These are phyloP conservation scores for Drosophila infuscata DNA, from an alignment of 2,888 invertebrate species.

Conservation along the genomic window DNA sequence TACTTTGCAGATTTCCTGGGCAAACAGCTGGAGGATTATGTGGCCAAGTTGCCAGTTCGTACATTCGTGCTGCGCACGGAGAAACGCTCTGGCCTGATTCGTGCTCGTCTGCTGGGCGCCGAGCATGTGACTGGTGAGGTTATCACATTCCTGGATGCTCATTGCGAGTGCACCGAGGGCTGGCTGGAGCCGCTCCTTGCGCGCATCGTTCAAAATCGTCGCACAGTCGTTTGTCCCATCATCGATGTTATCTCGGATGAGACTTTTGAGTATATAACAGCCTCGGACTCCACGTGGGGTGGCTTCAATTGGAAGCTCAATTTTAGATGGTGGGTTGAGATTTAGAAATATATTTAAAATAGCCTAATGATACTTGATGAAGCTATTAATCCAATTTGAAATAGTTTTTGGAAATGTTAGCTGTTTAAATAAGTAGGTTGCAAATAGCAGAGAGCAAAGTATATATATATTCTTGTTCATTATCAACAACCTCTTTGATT, in stretches of 20 bases:
- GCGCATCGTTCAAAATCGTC: conserved; percentile 95
- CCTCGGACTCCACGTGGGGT: conserved; percentile 99
- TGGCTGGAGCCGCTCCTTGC: conserved; percentile 98
- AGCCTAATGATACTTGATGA: background rate
- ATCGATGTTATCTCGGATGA: conserved; percentile 99
- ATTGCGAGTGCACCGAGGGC: conserved; percentile 91
- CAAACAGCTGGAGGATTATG: conserved; percentile 94
- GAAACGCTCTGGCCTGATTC: conserved; percentile 97
- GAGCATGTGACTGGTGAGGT: conserved; percentile 90
- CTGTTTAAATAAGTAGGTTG: background rate
- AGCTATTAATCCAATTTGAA: background rate
- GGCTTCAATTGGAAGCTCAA: conserved; percentile 99
- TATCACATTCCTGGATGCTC: conserved; percentile 85
- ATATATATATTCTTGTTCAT: background rate
- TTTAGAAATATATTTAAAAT: background rate
- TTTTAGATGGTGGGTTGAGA: conserved; percentile 93
- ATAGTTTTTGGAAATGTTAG: background rate
- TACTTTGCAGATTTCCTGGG: conserved; percentile 92
- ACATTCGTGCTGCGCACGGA: conserved; percentile 95
- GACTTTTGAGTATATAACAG: conserved; percentile 99
- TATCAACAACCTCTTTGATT: background rate
- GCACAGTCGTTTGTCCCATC: conserved; percentile 98
- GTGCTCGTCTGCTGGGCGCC: conserved; percentile 97
- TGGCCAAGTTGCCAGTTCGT: conserved; percentile 93
- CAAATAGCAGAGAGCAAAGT: background rate